Base-by-base conservation (phyloP, 2,113 vertebrate species). In the Lasiurus borealis region DNA sequence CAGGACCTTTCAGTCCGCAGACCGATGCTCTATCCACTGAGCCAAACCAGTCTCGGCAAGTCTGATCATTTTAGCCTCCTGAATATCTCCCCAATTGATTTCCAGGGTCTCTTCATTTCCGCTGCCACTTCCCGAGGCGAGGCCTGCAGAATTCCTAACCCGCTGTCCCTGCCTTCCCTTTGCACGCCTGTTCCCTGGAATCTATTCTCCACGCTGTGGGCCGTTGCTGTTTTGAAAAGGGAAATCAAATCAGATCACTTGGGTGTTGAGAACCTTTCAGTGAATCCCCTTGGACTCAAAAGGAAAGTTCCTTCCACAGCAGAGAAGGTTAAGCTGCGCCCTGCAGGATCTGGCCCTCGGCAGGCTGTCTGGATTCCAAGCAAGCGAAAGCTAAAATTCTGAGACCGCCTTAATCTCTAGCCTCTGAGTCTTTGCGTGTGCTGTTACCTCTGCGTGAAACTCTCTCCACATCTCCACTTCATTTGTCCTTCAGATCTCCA, bases 401-500 rank as follows among this genome's bases (percentile, higher is more conserved):
- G 92, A 91, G 50, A 66, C 88, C 31, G 3, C 75, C 21, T 93
- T 85, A 87, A 72, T 54, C 81, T n/a, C 34, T 77, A 96, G 89
- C 21, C 18, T 87, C 77, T 10, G 27, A 91, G 34, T 36, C 31
- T 91, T 93, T 91, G 31, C 19, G 52, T 54, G 88, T 89, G 71
- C 29, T 93, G 36, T 85, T 89, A 54, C 62, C 19, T 83, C 88
- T 93, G 36, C 10, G 2, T 78, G 64, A 78, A 95, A 64, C 34
- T 73, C 57, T 91, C 64, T 90, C 44, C 54, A 78, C 48, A 54
- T 83, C 83, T 76, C 64, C 64, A 66, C 69, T 95, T 96, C 44
- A 87, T 91, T 91, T 96, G 57, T 83, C 91, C 73, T 91, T 93
- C 85, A 84, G 73, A 71, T 95, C 77, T 90, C 76, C 84, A 82